Evolutionary conservation across 2,888 invertebrate species (phyloP), one percentile per base, ranked within the genome.

Genomic region (Neoascia interrupta): DNA sequence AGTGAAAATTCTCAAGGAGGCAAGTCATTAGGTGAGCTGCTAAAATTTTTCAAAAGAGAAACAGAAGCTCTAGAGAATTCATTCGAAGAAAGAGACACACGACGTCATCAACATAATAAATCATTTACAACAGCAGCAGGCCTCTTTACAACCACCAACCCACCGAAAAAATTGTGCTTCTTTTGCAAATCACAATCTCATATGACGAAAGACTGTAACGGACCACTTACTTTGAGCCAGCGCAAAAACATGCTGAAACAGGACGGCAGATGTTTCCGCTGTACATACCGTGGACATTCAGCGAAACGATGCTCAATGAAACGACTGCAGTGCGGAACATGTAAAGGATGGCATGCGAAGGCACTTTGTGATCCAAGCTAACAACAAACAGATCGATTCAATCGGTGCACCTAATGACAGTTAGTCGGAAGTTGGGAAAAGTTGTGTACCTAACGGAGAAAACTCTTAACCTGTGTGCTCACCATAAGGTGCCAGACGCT

Each of bases 21-120:
- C n/a, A n/a, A n/a, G n/a, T n/a, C n/a, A n/a, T n/a, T n/a, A n/a
- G n/a, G n/a, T n/a, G n/a, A n/a, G n/a, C n/a, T n/a, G n/a, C n/a
- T n/a, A n/a, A n/a, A n/a, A n/a, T n/a, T 54, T n/a, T 39, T 54
- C 3, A 54, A 54, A 31, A 34, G 49, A 31, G 49, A 31, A 8
- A 31, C 31, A 3, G 49, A 10, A n/a, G 49, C 49, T 16, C 31
- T 31, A 18, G 49, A 49, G 6, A 49, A 49, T 19, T 49, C 49
- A 1, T 31, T 31, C 6, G 49, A 34, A 34, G 11, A 13, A n/a
- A 28, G 10, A 8, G 19, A 41, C 4, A 18, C 41, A n/a, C 19
- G 41, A n/a, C 18, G 41, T 10, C 4, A 0, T 2, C 41, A 41
- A 10, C n/a, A n/a, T n/a, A n/a, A n/a, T n/a, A 47, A 36, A 53